A percentile compares a stretch with the other conserved stretches of the same genome.
phyloP scores from a whole-genome alignment of 2,888 invertebrate species.

The Achlya flavicornis region DNA sequence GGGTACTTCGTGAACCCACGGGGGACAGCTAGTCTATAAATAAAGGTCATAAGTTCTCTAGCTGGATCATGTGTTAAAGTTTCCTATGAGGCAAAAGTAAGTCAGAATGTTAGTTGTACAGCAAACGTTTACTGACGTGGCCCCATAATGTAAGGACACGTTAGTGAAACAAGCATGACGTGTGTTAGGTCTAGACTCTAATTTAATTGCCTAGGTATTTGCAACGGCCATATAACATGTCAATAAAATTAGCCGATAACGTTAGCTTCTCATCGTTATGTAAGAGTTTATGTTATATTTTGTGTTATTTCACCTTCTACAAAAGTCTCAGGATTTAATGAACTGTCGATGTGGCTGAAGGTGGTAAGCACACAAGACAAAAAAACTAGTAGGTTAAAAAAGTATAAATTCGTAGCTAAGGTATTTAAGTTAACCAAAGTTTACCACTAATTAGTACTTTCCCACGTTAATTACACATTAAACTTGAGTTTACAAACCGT shows the following conservation, averaged over 20 bases:
- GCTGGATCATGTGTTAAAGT: too few relatives aligned
- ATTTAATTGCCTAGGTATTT: conserved; percentile 1
- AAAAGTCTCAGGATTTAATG: too few relatives aligned
- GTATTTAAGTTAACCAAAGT: conserved; percentile 5
- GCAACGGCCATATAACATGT: not conserved
- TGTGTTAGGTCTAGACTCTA: not conserved
- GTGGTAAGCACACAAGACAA: too few relatives aligned
- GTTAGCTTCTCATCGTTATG: not conserved
- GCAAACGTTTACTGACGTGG: not conserved
- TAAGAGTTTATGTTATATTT: too few relatives aligned
- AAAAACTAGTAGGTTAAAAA: not conserved
- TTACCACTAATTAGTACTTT: conserved; percentile 34
- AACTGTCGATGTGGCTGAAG: too few relatives aligned
- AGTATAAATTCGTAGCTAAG: not conserved
- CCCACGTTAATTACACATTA: conserved; percentile 45
- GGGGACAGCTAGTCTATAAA: too few relatives aligned
- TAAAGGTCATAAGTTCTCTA: too few relatives aligned
- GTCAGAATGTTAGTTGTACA: too few relatives aligned
- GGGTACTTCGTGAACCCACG: too few relatives aligned
- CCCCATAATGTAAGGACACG: not conserved
- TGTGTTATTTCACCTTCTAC: too few relatives aligned
- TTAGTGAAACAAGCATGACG: not conserved
- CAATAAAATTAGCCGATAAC: not conserved
- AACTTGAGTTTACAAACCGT: conserved; percentile 29
- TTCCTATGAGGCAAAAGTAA: too few relatives aligned